Evolutionary conservation across 2,113 vertebrate genomes (phyloP), one percentile per base, ranked within the genome.

Genomic region (Sisor rabdophorus): DNA sequence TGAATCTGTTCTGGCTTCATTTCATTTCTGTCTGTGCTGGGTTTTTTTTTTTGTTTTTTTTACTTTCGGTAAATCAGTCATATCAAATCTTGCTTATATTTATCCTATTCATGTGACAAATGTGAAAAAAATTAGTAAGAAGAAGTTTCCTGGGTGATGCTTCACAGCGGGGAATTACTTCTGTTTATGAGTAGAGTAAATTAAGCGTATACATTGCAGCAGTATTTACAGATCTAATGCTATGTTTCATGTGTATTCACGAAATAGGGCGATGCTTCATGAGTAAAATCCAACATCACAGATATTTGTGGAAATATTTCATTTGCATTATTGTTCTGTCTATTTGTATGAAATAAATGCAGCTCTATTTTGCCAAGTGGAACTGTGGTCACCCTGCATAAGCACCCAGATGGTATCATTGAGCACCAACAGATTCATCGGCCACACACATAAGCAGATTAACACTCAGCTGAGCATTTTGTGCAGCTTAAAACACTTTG

Each of bases 311-410:
- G 55, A 52, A 36, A 24, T 58, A 61, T 71, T 40, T 74, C 13
- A 36, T 69, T 70, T 54, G 52, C 70, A 71, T 65, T 75, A 79
- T 65, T 75, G 59, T 76, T 78, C 22, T 59, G 50, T 71, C 72
- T 36, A 78, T 74, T 81, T 81, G 73, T 71, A 79, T 76, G 11
- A 82, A 82, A 76, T 82, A 82, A 82, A 83, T 82, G 85, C 84
- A 69, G 65, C 65, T 69, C 85, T 84, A 81, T 85, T 87, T 85
- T 80, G 80, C 80, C 67, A 77, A 83, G 75, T 48, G 11, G 55
- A 30, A 12, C 77, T 69, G 79, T 70, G 58, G 73, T 76, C 74
- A 58, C 68, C 65, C 60, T 70, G 69, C 71, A 26, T 69, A 64
- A 69, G 68, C 80, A 67, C 55, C 72, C 79, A 82, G 79, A 76